Evolutionary conservation across 2,113 vertebrate genomes (phyloP), one percentile per base, ranked within the genome.

Genomic region (Lucifuga dentata): DNA sequence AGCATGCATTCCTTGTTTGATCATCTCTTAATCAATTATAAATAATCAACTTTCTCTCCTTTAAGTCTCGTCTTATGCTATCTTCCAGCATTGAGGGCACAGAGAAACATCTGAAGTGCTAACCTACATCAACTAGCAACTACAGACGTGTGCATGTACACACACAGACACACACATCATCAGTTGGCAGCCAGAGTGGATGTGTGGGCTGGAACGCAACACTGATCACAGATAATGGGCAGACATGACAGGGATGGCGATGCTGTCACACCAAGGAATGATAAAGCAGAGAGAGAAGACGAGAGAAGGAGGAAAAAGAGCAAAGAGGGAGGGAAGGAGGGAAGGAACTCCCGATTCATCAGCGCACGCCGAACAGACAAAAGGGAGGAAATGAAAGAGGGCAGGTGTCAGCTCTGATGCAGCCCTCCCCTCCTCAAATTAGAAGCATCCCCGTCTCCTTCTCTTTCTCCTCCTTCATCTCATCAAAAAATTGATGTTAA

Each of bases 311-410:
- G n/a, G 16, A 8, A 8, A 9, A 11, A 20, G 38, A 57, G 40
- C 2, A 48, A 11, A 5, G 46, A 33, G 11, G 9, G 15, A 50
- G n/a, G 1, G 12, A 51, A 5, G n/a, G 49, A 78, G 69, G 48
- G 68, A 69, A 60, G 59, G 79, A 77, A 70, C 72, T 75, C 19
- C 76, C 63, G 40, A 46, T 60, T 88, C 81, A 85, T 81, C 83
- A 87, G 49, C 66, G 70, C 51, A 77, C 63, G 58, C 46, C 33
- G 68, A 67, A 67, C 20, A 88, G 77, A 89, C 85, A 89, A 89
- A 88, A 85, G 88, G 49, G 66, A 68, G 78, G 86, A 88, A 87
- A 86, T 76, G 72, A 86, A 80, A 11, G 74, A 76, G 80, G 62
- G 71, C 73, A 83, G 76, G 73, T 78, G 87, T 80, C 81, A 82